Base-by-base conservation (phyloP, 2,113 vertebrate species). In the Pelmatolapia mariae region DNA sequence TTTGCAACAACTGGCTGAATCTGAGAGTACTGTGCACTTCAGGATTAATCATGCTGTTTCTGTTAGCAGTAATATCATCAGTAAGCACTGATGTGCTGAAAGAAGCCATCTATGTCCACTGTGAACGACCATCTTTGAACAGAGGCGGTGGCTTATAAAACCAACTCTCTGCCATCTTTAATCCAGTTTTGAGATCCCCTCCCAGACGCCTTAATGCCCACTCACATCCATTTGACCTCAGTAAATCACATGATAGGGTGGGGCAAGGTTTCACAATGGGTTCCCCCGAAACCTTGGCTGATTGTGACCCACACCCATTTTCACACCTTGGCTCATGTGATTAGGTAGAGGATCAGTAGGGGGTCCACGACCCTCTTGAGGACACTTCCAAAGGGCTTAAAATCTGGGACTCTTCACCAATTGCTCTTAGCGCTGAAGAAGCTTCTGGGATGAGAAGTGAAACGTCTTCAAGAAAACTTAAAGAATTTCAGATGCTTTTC, bases 301-400 rank as follows among this genome's bases (percentile, higher is more conserved):
- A 63, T 12, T 63, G 59, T 63, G 59, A 63, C 10, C 0, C 31
- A 36, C 18, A 63, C 0, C 31, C 4, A 0, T 36, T 63, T 36
- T 63, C 31, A 63, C 31, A 36, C 31, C 59, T 36, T 63, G 29
- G 59, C 59, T 19, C 0, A 1, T 3, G 29, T 63, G 0, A 36
- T 66, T 66, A 66, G 59, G 59, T 1, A 63, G 59, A 63, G 31
- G 31, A 36, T 66, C 61, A 38, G 5, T 66, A 12, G 10, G 6
- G 0, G 1, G 18, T n/a, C 61, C 31, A 2, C 12, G 61, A 38
- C 18, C 1, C 61, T 12, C 31, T 66, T 66, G 31, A 10, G 10
- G 6, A 66, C 36, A 38, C 61, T 66, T 2, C 61, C 31, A 38
- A 1, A 36, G 6, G 61, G 61, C 10, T 66, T n/a, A 66, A 66